Percentiles rank a stretch among this genome's conserved stretches.
phyloP scores from a whole-genome alignment of 2,888 invertebrate species.

The Apoda limacodes region DNA sequence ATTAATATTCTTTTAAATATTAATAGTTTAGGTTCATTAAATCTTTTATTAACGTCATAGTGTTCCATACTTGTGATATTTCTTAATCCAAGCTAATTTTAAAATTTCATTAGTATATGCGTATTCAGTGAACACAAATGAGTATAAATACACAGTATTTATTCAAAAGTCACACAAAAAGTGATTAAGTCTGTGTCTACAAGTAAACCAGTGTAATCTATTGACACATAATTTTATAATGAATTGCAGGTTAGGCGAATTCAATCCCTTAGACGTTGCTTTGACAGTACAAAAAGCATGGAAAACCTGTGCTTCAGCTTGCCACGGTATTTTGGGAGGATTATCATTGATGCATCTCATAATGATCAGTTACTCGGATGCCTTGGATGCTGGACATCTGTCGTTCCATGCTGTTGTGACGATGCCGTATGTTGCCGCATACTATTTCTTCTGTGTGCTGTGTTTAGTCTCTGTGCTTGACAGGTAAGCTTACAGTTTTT shows the following conservation, averaged over 20 bases:
- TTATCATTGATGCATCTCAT: constrained; percentile 70
- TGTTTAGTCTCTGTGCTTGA: constrained; percentile 72
- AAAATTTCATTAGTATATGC: too few relatives aligned
- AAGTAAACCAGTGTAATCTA: too few relatives aligned
- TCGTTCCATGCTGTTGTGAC: constrained; percentile 60
- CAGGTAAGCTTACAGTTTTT: constrained; percentile 56
- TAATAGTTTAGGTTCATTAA: too few relatives aligned
- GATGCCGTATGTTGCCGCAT: constrained; percentile 64
- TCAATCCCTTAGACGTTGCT: constrained; percentile 67
- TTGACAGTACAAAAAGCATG: constrained; percentile 58
- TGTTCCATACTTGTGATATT: too few relatives aligned
- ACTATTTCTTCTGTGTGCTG: constrained; percentile 69
- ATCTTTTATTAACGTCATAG: too few relatives aligned
- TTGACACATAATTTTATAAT: too few relatives aligned
- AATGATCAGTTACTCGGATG: constrained; percentile 65
- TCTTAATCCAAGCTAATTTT: too few relatives aligned
- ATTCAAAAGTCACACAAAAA: too few relatives aligned
- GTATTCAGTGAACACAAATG: too few relatives aligned
- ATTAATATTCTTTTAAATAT: too few relatives aligned
- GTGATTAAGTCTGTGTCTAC: too few relatives aligned
- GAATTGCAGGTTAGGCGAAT: constrained; percentile 50
- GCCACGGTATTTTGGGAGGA: constrained; percentile 72
- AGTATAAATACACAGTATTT: too few relatives aligned
- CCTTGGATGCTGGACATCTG: constrained; percentile 52
- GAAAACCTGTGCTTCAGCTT: constrained; percentile 62